phyloP scores from a whole-genome alignment of 2,797 vertebrate genomes.

The Pogonophryne albipinna region DNA sequence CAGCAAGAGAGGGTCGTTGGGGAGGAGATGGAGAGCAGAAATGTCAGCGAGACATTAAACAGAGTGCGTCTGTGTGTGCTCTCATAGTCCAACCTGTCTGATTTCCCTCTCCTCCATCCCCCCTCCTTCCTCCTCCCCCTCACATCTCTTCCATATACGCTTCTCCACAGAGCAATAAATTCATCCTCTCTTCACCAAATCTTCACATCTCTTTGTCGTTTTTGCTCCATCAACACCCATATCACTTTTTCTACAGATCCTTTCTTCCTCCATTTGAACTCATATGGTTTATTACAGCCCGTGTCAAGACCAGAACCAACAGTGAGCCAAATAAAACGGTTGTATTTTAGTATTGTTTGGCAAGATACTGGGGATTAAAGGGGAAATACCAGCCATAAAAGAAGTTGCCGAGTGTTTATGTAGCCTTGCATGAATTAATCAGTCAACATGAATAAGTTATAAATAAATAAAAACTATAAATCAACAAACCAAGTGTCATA shows the following conservation, averaged over 20 bases:
- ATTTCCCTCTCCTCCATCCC: slow-evolving; percentile 63
- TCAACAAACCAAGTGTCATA: background rate
- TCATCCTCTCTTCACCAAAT: slow-evolving; percentile 66
- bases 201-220: slow-evolving; percentile 67
- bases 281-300: slow-evolving; percentile 48
- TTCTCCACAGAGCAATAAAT: slow-evolving; percentile 75
- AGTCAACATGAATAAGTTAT: background rate
- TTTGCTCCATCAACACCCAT: slow-evolving; percentile 68
- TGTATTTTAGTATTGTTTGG: slow-evolving; percentile 15
- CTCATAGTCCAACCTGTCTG: slow-evolving; percentile 82
- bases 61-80: slow-evolving; percentile 82
- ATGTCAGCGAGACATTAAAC: slow-evolving; percentile 90
- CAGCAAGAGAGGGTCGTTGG: slow-evolving; percentile 57
- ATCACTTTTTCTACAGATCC: slow-evolving; percentile 55
- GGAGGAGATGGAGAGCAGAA: slow-evolving; percentile 79
- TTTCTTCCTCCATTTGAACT: slow-evolving; percentile 48
- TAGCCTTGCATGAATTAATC: background rate
- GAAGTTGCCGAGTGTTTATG: slow-evolving; percentile 2
- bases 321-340: slow-evolving; percentile 35
- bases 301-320: slow-evolving; percentile 38
- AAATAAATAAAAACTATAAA: slow-evolving; percentile 4
- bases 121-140: slow-evolving; percentile 46
- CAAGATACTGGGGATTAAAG: slow-evolving; percentile 6
- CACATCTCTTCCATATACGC: slow-evolving; percentile 57
- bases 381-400: slow-evolving; percentile 9